Conservation (phyloP, 2,797 vertebrate species). For the Manis crassicaudata region DNA sequence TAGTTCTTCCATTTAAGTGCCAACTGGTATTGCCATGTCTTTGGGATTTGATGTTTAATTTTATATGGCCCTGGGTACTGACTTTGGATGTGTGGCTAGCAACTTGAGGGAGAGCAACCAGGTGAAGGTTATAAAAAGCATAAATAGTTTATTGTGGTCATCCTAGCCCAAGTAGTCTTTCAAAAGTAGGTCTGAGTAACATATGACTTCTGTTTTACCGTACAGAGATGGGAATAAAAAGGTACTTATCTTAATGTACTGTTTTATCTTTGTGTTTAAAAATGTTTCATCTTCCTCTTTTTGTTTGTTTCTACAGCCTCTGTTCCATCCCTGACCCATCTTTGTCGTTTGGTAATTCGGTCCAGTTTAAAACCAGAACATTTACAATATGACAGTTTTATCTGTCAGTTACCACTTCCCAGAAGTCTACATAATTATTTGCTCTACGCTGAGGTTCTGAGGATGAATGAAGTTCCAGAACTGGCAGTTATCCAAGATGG, state of each 20-base stretch:
- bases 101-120: neutral
- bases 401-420: conserved; percentile 85
- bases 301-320: conserved; percentile 78
- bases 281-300: neutral
- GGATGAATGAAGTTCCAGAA: conserved; percentile 60
- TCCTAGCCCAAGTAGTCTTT: neutral
- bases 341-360: conserved; percentile 88
- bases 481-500: conserved; percentile 53
- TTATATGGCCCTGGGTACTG: neutral
- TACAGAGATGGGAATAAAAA: neutral
- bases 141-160: neutral
- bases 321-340: conserved; percentile 86
- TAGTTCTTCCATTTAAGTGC: neutral
- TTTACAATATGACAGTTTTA: conserved; percentile 75
- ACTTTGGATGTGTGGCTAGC: neutral
- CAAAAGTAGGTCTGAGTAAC: neutral
- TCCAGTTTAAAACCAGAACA: conserved; percentile 78
- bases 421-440: conserved; percentile 87
- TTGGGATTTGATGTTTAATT: conserved; percentile 37
- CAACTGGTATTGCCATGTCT: neutral
- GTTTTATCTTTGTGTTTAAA: neutral
- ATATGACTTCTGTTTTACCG: neutral
- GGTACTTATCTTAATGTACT: neutral
- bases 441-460: conserved; percentile 85
- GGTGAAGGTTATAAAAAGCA: neutral